A percentile compares a stretch with the other conserved stretches of the same genome.
Evolutionary conservation across 1,140 invertebrate species (phyloP).

Genomic region (Lanistes nyassanus): DNA sequence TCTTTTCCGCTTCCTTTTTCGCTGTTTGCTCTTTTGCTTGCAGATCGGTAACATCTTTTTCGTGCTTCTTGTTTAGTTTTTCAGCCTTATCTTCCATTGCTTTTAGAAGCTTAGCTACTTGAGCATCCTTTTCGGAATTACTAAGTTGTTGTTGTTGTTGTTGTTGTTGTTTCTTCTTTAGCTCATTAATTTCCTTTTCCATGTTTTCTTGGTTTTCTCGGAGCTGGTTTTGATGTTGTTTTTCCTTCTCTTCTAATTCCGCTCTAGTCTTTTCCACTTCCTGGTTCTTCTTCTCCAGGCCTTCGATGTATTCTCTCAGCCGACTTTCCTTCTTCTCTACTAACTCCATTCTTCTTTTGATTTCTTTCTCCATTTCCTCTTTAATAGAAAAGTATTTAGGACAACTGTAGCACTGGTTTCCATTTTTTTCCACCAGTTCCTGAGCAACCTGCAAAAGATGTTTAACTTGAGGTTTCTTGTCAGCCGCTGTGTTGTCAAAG

Average conservation of each 20-base stretch:
- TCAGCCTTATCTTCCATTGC: neutral
- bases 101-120: neutral
- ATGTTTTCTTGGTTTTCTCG: neutral
- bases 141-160: neutral
- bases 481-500: neutral
- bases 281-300: neutral
- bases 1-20: neutral
- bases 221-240: neutral
- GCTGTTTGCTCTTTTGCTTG: neutral
- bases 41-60: neutral
- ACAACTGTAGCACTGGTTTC: neutral
- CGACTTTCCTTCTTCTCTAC: neutral
- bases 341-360: neutral
- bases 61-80: neutral
- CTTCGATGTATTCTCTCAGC: neutral
- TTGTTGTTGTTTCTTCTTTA: neutral
- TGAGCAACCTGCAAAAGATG: neutral
- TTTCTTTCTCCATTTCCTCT: neutral
- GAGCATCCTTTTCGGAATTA: neutral
- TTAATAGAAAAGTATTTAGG: neutral
- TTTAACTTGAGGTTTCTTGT: neutral
- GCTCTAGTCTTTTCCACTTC: neutral
- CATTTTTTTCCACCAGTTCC: neutral
- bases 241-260: neutral
- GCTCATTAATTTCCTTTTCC: neutral